Evolutionary conservation across 2,113 vertebrate species (phyloP).

Genomic region (Mobula hypostoma): DNA sequence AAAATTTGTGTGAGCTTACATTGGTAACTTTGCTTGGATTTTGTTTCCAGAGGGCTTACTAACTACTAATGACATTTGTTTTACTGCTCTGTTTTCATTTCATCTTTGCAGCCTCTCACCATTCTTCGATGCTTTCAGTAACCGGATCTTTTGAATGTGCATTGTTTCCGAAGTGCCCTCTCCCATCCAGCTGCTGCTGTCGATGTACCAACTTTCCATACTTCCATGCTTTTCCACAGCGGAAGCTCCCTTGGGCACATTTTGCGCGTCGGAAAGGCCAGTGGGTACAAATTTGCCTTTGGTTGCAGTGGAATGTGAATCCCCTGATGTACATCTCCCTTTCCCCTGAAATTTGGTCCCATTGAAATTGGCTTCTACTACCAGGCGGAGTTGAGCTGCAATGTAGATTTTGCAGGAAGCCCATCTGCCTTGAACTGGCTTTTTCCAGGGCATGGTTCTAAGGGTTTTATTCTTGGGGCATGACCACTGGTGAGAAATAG

Average conservation of each 20-base stretch:
- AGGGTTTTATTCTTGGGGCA: background rate
- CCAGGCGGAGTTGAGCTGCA: background rate
- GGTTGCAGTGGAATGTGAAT: too few species aligned
- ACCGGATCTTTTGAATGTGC: background rate
- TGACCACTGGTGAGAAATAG: too few species aligned
- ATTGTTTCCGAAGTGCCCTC: background rate
- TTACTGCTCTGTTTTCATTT: background rate
- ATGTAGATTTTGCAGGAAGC: background rate
- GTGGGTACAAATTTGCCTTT: too few species aligned
- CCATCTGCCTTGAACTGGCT: background rate
- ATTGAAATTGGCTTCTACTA: background rate
- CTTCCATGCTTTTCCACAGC: background rate
- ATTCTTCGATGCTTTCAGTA: background rate
- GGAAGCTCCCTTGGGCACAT: background rate
- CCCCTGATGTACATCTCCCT: too few species aligned
- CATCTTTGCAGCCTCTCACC: background rate
- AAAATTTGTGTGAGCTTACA: background rate
- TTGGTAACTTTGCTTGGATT: background rate
- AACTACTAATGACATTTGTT: background rate
- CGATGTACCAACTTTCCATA: background rate
- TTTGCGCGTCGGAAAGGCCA: background rate
- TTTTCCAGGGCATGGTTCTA: background rate
- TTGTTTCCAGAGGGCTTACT: background rate
- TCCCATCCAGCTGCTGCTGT: background rate
- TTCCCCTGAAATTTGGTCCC: too few species aligned